Evolutionary conservation across 2,888 invertebrate species (phyloP), one percentile per base, ranked within the genome.

Genomic region (Ophion costatus): DNA sequence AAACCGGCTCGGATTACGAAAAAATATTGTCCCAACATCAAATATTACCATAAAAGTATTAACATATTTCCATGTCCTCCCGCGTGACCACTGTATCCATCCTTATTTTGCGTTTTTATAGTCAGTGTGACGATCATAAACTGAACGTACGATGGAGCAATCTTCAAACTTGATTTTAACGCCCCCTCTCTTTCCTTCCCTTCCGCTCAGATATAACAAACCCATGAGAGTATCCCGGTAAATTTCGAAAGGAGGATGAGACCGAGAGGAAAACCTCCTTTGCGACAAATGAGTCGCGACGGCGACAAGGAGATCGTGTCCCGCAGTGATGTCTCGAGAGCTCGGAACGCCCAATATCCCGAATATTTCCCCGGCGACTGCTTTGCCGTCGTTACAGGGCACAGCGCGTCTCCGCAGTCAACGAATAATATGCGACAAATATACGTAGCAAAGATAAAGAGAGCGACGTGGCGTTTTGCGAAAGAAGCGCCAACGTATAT

Each of bases 401-500:
- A 66, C 66, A 22, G 42, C 29, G 51, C 57, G 45, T 73, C 73
- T 20, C 59, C 73, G 73, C 29, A 29, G 73, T 80, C 66, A 73
- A 56, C 29, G 66, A 73, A 80, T 66, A 80, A 66, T 57, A 29
- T 38, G 66, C 29, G 22, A 11, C 9, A 57, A 66, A 80, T 66
- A 57, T 57, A 66, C 51, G 45, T 29, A 29, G 51, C 33, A 42
- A 20, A 80, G 57, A 73, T 56, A 38, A 71, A 66, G 64, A 56
- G 64, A 56, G 38, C 9, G 56, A 10, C 42, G 69, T 69, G 22
- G 42, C 56, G 45, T 22, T 20, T 63, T 80, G 71, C n/a, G 38
- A 73, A 61, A 80, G 73, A 80, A 45, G 66, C 73, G 57, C 66
- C 22, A 7, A 42, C 42, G n/a, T 73, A 70, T 51, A 33, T 56